Conservation (phyloP, 2,888 invertebrate species). For the Athripsodes cinereus region DNA sequence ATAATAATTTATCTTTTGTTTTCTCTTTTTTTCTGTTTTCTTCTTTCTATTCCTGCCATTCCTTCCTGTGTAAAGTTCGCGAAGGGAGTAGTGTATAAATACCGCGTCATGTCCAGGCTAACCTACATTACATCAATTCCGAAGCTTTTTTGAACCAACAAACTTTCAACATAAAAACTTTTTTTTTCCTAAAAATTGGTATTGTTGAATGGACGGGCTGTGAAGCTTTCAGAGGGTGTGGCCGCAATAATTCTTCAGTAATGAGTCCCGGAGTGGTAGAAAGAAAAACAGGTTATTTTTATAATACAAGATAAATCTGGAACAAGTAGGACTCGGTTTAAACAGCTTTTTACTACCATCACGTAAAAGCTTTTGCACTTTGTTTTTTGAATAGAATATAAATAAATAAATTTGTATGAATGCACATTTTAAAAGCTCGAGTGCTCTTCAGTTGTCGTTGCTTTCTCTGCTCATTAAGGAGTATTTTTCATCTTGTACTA, state of each 20-base stretch:
- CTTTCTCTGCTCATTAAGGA: too few relatives aligned
- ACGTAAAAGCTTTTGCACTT: too few relatives aligned
- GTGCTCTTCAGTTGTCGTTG: too few relatives aligned
- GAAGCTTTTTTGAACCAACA: not conserved
- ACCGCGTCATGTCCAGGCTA: not conserved
- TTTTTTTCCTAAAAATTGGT: not conserved
- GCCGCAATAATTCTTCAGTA: not conserved
- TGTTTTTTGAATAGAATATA: too few relatives aligned
- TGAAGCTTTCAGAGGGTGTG: not conserved
- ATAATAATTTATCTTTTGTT: too few relatives aligned
- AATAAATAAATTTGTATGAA: too few relatives aligned
- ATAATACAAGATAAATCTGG: not conserved
- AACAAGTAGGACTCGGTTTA: not conserved
- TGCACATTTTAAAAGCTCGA: too few relatives aligned
- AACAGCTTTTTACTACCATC: too few relatives aligned
- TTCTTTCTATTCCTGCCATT: too few relatives aligned
- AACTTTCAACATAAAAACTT: constrained; percentile 1
- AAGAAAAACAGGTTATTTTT: not conserved
- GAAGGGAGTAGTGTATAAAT: not conserved
- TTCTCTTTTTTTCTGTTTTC: too few relatives aligned
- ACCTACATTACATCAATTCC: not conserved
- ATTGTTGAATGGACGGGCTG: not conserved
- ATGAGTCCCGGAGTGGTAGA: not conserved
- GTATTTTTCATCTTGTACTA: too few relatives aligned
- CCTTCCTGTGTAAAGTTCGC: too few relatives aligned